phyloP scores from a whole-genome alignment of 2,888 invertebrate species.

The Argyresthia goedartella region DNA sequence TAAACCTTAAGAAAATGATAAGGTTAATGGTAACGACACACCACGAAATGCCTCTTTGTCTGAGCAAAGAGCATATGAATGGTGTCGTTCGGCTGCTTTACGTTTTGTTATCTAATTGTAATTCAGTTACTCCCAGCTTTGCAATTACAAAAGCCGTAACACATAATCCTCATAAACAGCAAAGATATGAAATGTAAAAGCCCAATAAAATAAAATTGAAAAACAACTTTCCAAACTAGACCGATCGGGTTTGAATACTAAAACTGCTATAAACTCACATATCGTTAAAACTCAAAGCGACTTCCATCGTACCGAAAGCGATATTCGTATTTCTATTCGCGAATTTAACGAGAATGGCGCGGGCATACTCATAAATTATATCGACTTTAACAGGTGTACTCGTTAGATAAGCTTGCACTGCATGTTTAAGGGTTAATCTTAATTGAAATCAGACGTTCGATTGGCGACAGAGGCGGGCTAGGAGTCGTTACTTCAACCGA shows the following conservation, averaged over 20 bases:
- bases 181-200: background rate
- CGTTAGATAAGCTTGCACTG: slow-evolving; percentile 61
- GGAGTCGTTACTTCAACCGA: slow-evolving; percentile 22
- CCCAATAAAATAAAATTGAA: background rate
- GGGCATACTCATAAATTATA: slow-evolving; percentile 55
- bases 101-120: too few relatives aligned
- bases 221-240: background rate
- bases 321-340: slow-evolving; percentile 12
- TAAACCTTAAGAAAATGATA: slow-evolving; percentile 4
- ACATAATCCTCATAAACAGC: too few relatives aligned
- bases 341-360: slow-evolving; percentile 28
- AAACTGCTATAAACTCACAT: background rate
- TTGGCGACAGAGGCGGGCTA: slow-evolving; percentile 54
- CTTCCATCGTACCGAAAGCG: slow-evolving; percentile 7
- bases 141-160: too few relatives aligned
- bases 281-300: slow-evolving; percentile 8
- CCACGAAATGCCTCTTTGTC: background rate
- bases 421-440: slow-evolving; percentile 63
- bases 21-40: slow-evolving; percentile 2
- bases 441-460: slow-evolving; percentile 69
- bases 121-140: too few relatives aligned
- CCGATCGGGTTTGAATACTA: background rate
- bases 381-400: slow-evolving; percentile 65
- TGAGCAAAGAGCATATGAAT: background rate
- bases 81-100: background rate